phyloP scores from a whole-genome alignment of 2,888 invertebrate species.

The Chrysolina oricalcia region DNA sequence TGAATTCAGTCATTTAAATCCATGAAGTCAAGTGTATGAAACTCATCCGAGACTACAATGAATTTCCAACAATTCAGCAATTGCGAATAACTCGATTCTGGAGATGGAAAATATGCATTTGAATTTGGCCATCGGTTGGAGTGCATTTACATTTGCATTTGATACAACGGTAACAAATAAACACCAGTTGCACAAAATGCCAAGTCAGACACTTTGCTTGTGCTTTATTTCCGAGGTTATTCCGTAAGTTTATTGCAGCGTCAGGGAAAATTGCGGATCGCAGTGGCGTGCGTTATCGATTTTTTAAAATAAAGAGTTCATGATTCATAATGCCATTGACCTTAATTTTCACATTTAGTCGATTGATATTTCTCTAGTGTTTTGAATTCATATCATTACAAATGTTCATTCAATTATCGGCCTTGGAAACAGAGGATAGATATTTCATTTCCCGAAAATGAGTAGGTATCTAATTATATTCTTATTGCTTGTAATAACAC shows the following conservation, averaged over 20 bases:
- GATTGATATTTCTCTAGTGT: background rate
- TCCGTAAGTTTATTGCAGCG: conserved; percentile 63
- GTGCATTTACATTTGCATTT: conserved; percentile 47
- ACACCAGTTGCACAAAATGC: conserved; percentile 65
- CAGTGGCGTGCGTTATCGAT: conserved; percentile 47
- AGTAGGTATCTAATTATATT: too few relatives aligned
- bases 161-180: conserved; percentile 57
- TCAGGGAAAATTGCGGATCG: conserved; percentile 58
- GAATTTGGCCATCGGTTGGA: conserved; percentile 15
- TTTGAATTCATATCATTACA: background rate
- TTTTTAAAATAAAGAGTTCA: conserved; percentile 33
- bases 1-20: background rate
- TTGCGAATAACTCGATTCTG: background rate
- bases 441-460: background rate
- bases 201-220: conserved; percentile 59
- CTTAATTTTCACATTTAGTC: conserved; percentile 34
- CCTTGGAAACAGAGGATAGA: background rate
- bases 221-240: conserved; percentile 64
- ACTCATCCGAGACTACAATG: background rate
- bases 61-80: conserved; percentile 5
- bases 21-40: background rate
- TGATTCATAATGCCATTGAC: conserved; percentile 47
- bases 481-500: too few relatives aligned
- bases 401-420: background rate
- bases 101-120: conserved; percentile 4